Conservation (phyloP, 2,113 vertebrate genomes). For the Percina caprodes region DNA sequence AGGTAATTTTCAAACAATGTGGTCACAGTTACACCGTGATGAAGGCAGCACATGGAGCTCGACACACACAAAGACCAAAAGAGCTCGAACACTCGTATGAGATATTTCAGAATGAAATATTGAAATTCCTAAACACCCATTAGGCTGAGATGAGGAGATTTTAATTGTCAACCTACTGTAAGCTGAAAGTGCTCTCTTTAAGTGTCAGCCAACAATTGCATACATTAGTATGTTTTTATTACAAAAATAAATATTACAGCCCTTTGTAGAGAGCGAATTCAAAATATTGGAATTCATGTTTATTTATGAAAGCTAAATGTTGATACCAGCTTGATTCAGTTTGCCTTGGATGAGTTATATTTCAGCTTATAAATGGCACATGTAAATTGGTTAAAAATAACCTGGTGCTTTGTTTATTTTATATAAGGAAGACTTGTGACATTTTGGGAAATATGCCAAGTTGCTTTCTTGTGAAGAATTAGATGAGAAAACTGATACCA, state of each 20-base stretch:
- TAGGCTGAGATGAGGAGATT: not conserved
- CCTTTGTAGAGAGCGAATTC: not conserved
- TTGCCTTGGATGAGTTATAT: not conserved
- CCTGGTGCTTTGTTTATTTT: not conserved
- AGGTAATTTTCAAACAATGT: slow-evolving; percentile 41
- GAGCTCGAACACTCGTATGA: not conserved
- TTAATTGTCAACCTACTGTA: not conserved
- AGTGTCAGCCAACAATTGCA: not conserved
- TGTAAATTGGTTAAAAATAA: not conserved
- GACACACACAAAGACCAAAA: slow-evolving; percentile 2
- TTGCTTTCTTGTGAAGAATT: not conserved
- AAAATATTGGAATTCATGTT: not conserved
- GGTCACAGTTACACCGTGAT: not conserved
- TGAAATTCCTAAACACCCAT: not conserved
- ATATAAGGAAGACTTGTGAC: not conserved
- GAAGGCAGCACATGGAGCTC: not conserved
- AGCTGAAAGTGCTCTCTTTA: not conserved
- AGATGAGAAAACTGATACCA: not conserved
- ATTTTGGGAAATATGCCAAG: not conserved
- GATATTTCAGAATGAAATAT: not conserved
- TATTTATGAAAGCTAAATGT: not conserved
- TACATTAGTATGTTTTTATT: not conserved
- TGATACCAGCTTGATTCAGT: not conserved
- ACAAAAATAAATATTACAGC: not conserved
- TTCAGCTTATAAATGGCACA: not conserved